phyloP scores from a whole-genome alignment of 2,888 invertebrate species.

The Spatulosminthurus flaviceps region DNA sequence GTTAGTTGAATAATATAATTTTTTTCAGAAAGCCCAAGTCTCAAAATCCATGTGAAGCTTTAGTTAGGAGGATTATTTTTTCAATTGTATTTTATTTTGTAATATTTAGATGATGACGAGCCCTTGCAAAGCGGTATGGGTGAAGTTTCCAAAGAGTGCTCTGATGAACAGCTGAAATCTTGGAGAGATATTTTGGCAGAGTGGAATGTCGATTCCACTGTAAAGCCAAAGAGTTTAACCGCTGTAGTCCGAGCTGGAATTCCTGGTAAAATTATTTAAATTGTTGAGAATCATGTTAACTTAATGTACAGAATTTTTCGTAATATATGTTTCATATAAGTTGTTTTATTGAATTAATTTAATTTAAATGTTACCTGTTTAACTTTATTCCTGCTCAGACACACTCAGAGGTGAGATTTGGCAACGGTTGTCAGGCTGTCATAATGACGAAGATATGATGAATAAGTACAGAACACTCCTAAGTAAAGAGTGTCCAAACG shows the following conservation, averaged over 20 bases:
- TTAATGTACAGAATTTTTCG: too few relatives aligned
- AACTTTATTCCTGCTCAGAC: conserved; percentile 69
- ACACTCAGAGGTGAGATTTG: conserved; percentile 96
- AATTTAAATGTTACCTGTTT: neutral
- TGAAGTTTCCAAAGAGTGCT: conserved; percentile 94
- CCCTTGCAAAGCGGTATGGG: conserved; percentile 98
- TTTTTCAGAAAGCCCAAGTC: too few relatives aligned
- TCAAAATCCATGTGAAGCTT: too few relatives aligned
- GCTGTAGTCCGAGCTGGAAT: conserved; percentile 84
- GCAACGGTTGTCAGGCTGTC: conserved; percentile 91
- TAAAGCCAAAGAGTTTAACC: conserved; percentile 82
- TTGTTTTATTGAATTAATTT: too few relatives aligned
- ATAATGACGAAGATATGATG: conserved; percentile 84
- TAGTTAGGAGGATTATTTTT: neutral
- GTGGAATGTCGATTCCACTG: conserved; percentile 67
- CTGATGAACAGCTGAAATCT: conserved; percentile 87
- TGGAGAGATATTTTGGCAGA: conserved; percentile 90
- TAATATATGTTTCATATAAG: too few relatives aligned
- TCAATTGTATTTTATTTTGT: neutral
- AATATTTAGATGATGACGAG: conserved; percentile 81
- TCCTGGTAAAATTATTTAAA: conserved; percentile 72
- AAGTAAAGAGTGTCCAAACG: conserved; percentile 94
- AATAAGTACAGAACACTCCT: conserved; percentile 92
- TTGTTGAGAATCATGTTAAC: neutral
- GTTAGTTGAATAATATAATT: conserved; percentile 30